phyloP scores from a whole-genome alignment of 2,113 vertebrate species.

The Bos javanicus region DNA sequence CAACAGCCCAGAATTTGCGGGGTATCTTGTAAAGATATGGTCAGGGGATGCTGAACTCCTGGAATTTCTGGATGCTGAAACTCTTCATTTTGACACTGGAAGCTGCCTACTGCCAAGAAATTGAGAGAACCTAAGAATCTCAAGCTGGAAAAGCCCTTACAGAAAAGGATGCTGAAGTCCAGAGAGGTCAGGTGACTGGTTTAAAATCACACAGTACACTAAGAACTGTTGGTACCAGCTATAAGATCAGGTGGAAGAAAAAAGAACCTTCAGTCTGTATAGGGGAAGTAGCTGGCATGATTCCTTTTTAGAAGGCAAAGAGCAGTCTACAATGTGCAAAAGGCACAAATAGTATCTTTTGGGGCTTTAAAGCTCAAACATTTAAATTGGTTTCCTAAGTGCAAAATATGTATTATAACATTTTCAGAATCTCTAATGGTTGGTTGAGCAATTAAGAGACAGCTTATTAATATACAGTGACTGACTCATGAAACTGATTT shows the following conservation, averaged over 20 bases:
- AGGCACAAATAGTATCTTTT: neutral
- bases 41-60: neutral
- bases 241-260: neutral
- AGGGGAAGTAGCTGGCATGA: neutral
- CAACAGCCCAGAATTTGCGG: neutral
- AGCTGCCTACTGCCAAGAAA: neutral
- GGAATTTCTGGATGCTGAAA: neutral
- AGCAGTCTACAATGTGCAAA: neutral
- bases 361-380: neutral
- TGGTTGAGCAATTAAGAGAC: conserved; percentile 21
- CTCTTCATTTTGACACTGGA: neutral
- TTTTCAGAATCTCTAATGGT: conserved; percentile 33
- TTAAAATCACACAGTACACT: neutral
- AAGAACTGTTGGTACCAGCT: neutral
- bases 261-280: neutral
- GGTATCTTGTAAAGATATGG: neutral
- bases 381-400: conserved; percentile 33
- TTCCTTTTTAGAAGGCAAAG: neutral
- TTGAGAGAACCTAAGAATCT: neutral
- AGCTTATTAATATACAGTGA: neutral
- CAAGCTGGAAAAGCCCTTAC: neutral
- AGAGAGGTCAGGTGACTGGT: neutral
- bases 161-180: neutral
- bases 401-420: neutral
- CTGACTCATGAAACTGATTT: conserved; percentile 10